Conservation (phyloP, 2,797 vertebrate species). For the Amblyopsis hoosieri region DNA sequence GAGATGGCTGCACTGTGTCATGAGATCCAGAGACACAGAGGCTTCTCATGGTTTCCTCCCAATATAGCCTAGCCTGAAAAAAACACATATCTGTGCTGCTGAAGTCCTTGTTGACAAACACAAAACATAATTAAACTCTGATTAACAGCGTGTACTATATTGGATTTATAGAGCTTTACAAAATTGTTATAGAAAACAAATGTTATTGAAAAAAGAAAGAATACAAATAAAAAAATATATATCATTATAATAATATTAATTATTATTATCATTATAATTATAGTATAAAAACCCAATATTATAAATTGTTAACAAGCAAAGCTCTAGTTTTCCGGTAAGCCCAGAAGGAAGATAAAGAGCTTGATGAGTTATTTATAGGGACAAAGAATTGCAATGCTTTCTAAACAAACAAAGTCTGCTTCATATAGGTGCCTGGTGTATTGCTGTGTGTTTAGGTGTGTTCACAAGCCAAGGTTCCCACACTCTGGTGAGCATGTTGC, state of each 20-base stretch:
- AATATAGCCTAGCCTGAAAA: slow-evolving; percentile 8
- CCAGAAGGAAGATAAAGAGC: too few relatives aligned
- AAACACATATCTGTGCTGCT: neutral
- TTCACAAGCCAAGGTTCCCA: slow-evolving; percentile 73
- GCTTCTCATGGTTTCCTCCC: slow-evolving; percentile 40
- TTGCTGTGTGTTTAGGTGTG: slow-evolving; percentile 58
- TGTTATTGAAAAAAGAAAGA: too few relatives aligned
- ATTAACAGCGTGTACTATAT: too few relatives aligned
- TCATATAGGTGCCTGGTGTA: slow-evolving; percentile 23
- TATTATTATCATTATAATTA: too few relatives aligned
- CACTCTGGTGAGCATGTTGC: slow-evolving; percentile 71
- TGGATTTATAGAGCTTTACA: too few relatives aligned
- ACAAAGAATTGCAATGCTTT: neutral
- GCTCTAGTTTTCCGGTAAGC: too few relatives aligned
- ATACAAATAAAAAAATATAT: too few relatives aligned
- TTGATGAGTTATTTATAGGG: neutral
- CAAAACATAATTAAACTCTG: too few relatives aligned
- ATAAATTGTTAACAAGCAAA: too few relatives aligned
- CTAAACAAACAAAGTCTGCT: slow-evolving; percentile 9
- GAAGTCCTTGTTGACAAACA: slow-evolving; percentile 14
- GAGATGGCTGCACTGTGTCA: slow-evolving; percentile 23
- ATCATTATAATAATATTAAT: too few relatives aligned
- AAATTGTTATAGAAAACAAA: too few relatives aligned
- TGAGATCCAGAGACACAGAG: slow-evolving; percentile 38
- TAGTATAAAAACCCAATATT: too few relatives aligned